Evolutionary conservation across 1,140 invertebrate species (phyloP), one percentile per base, ranked within the genome.

Genomic region (Trichogramma pretiosum): DNA sequence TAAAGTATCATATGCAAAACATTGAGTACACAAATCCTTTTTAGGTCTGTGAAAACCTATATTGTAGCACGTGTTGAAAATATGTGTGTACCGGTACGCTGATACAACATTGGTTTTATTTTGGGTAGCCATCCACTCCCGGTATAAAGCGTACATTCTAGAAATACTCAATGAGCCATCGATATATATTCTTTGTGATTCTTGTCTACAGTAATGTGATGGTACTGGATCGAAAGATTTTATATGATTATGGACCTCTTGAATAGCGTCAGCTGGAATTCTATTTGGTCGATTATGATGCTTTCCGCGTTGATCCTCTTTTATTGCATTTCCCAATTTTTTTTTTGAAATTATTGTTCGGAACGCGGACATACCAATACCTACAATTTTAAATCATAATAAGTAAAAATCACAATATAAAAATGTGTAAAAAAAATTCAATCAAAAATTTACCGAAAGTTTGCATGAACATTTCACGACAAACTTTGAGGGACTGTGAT

Each of bases 1-100:
- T 17, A 43, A 37, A 23, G 26, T 23, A 18, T 54, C 26, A 43
- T 51, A 59, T 11, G 45, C 46, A n/a, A 50, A 53, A 40, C 54
- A 63, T 22, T 52, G 28, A 32, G 55, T 50, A 34, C 59, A 63
- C 19, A 51, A 52, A 50, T 61, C 59, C 34, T 57, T 58, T 36
- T 56, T 55, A 13, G 57, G 57, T 10, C 44, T 53, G 19, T 48
- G 44, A 49, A 57, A 55, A 21, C 50, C 43, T 16, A 52, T 46
- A 52, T 54, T 56, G 21, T 48, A 53, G 22, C 43, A n/a, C 28
- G 40, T 40, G 33, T 52, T 56, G 19, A 58, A 58, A 18, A 51
- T 54, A 2, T 52, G 13, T 39, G 55, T 14, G 23, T 53, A 58
- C 38, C 10, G 28, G 24, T 46, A 21, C 39, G 54, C 54, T 13